Base-by-base conservation (phyloP, 2,888 invertebrate genomes). In the Tuberolachnus salignus region DNA sequence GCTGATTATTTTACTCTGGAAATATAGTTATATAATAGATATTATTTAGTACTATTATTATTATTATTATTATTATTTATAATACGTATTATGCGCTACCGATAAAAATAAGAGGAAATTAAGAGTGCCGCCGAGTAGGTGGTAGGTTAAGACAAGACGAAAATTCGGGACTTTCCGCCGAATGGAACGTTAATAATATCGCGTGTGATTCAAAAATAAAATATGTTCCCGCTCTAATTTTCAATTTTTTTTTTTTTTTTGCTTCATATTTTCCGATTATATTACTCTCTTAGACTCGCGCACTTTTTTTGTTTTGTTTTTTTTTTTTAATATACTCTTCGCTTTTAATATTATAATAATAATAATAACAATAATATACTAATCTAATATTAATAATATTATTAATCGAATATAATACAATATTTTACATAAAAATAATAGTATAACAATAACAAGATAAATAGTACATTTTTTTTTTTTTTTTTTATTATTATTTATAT, bases 341-440 rank as follows among this genome's bases (percentile, higher is more conserved):
- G 14, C 44, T 55, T 74, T 74, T 44, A 55, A 61, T 61, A 59
- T 78, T 34, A 53, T 46, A 55, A 55, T 64, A 23, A 44, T 44
- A 59, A 46, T 57, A 67, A n/a, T 51, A 51, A 21, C 69, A 78
- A 23, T 34, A 34, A 34, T 34, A 34, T 34, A 34, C 34, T 34
- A 4, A 34, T 34, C 34, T 34, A 34, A 34, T 34, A 34, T 34
- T 34, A 34, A 57, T 75, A 75, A 78, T 78, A 69, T 69, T 78
- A 59, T 69, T 59, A 49, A 51, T 78, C 51, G 78, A 67, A 78
- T 78, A 78, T 78, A 78, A 69, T 78, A 78, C 78, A 78, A 78
- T 78, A 69, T 78, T 78, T 78, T 78, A 78, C 78, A 78, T 69
- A 78, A 78, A 78, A 69, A 78, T 69, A 59, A 34, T 34, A 34